These are phyloP conservation scores for Trichacis sp. DNA, from an alignment of 2,888 invertebrate genomes.

Conservation along the genomic window DNA sequence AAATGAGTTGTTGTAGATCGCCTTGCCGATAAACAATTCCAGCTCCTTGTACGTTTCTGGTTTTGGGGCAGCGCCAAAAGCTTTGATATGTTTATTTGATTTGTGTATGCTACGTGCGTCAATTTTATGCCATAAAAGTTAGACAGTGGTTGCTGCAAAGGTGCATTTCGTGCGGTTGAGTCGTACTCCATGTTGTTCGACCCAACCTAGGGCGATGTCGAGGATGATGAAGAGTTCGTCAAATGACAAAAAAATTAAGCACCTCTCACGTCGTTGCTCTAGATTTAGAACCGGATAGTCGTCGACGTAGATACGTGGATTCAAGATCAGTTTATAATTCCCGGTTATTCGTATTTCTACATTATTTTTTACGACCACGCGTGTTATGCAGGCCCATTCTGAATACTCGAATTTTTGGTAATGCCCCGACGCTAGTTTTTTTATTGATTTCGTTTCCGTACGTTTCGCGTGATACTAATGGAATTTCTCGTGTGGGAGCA, in stretches of 20 bases:
- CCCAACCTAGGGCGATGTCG: neutral
- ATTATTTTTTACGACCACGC: constrained; percentile 16
- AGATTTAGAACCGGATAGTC: constrained; percentile 20
- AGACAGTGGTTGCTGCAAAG: constrained; percentile 2
- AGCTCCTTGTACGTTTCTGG: neutral
- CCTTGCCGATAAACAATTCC: constrained; percentile 18
- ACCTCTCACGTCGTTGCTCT: constrained; percentile 17
- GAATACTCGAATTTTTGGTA: constrained; percentile 15
- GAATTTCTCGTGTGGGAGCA: constrained; percentile 19
- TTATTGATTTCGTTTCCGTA: neutral
- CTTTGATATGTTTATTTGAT: constrained; percentile 15
- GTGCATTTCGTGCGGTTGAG: constrained; percentile 19
- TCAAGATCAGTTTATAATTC: constrained; percentile 24
- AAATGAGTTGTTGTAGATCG: constrained; percentile 12
- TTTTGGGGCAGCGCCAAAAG: neutral
- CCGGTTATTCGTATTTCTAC: constrained; percentile 8
- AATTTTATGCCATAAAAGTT: constrained; percentile 16
- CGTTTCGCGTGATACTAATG: neutral
- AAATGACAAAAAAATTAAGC: constrained; percentile 11
- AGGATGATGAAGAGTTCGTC: constrained; percentile 16
- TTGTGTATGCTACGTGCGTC: constrained; percentile 14
- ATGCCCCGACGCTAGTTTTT: constrained; percentile 1
- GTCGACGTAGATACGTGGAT: constrained; percentile 22
- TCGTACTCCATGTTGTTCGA: constrained; percentile 17
- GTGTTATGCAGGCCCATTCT: constrained; percentile 22